Evolutionary conservation across 2,797 vertebrate genomes (phyloP).

Genomic region (Anabacerthia variegaticeps): DNA sequence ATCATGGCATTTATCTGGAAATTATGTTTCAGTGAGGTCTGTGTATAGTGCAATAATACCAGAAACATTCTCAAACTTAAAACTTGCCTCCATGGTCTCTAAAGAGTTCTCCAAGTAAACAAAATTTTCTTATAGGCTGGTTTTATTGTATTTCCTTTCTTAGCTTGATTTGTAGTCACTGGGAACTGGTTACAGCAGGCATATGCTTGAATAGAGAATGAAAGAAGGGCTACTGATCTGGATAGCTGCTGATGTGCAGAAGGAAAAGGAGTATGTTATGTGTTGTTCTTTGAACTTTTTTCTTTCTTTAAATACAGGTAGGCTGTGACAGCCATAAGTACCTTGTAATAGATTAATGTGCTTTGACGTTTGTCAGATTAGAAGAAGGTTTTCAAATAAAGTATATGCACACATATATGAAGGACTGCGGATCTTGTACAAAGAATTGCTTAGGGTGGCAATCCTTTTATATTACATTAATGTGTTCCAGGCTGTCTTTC

Average conservation of each 20-base stretch:
- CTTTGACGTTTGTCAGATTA: not conserved
- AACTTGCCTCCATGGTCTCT: not conserved
- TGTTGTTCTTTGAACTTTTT: not conserved
- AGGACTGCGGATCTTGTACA: not conserved
- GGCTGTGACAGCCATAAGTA: not conserved
- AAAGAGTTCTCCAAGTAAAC: not conserved
- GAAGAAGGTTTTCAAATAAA: not conserved
- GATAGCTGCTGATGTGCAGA: not conserved
- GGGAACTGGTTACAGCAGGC: not conserved
- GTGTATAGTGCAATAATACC: not conserved
- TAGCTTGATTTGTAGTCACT: not conserved
- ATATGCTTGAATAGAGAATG: not conserved
- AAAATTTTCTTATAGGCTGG: not conserved
- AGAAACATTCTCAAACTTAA: not conserved
- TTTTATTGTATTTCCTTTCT: not conserved
- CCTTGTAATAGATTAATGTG: not conserved
- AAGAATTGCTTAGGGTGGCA: not conserved
- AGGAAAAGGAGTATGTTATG: not conserved
- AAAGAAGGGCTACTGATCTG: not conserved
- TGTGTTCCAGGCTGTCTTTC: conserved; percentile 35
- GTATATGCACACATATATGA: not conserved
- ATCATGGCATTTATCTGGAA: not conserved
- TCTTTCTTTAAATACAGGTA: not conserved
- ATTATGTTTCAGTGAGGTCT: rapidly evolving
- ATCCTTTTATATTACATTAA: not conserved